Conservation (phyloP, 2,888 invertebrate species). For the Dendrolimus houi region DNA sequence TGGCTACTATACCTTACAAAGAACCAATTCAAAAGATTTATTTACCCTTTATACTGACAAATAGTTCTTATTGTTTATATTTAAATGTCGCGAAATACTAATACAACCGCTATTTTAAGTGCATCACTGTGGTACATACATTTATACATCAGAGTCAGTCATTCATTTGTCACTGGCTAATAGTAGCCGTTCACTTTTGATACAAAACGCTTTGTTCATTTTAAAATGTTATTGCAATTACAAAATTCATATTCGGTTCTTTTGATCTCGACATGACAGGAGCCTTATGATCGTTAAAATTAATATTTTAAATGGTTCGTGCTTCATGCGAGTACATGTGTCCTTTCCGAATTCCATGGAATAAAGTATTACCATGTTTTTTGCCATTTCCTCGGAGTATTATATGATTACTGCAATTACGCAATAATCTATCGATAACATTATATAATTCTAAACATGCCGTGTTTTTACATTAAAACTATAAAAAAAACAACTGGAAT, state of each 20-base stretch:
- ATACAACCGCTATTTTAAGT: slow-evolving; percentile 3
- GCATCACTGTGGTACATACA: slow-evolving; percentile 3
- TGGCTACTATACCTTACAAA: no score
- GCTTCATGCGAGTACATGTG: background rate
- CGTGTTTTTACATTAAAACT: no score
- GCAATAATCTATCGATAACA: no score
- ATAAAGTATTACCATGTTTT: no score
- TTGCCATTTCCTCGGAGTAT: no score
- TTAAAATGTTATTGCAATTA: background rate
- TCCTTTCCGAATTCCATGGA: no score
- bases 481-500: no score
- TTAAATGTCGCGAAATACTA: slow-evolving; percentile 1
- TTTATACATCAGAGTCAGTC: background rate
- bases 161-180: slow-evolving; percentile 4
- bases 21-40: no score
- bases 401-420: no score
- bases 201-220: background rate
- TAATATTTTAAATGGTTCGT: background rate
- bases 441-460: no score
- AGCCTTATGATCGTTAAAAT: background rate
- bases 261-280: background rate
- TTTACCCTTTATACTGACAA: background rate
- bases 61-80: slow-evolving; percentile 1
- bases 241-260: background rate
- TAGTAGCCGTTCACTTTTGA: background rate